These are phyloP conservation scores for Ammodramus savannarum DNA, from an alignment of 2,113 vertebrate species.

Conservation along the genomic window DNA sequence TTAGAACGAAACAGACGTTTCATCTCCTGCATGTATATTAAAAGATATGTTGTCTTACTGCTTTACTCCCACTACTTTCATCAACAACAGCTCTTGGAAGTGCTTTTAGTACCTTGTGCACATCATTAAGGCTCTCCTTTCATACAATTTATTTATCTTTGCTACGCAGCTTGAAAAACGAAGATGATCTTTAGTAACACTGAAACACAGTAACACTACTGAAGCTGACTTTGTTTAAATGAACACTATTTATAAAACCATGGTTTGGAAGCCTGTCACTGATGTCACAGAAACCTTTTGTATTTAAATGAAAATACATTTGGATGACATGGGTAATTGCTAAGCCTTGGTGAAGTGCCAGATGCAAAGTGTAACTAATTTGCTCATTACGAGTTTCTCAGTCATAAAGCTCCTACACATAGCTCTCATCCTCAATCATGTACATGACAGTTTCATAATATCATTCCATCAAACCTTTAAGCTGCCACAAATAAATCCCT, in stretches of 20 bases:
- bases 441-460: background rate
- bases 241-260: background rate
- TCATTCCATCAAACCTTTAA: background rate
- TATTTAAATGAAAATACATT: slow-evolving; percentile 12
- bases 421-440: background rate
- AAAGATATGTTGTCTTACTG: background rate
- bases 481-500: background rate
- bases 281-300: background rate
- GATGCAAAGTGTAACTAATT: background rate
- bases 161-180: background rate
- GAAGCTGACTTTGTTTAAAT: background rate
- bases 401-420: background rate
- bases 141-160: background rate
- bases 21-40: background rate
- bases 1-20: background rate
- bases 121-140: background rate
- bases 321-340: background rate
- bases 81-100: background rate
- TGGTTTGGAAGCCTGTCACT: background rate
- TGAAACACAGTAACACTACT: background rate
- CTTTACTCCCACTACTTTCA: background rate
- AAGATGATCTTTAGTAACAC: background rate
- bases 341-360: background rate
- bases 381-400: background rate
- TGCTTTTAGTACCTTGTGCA: background rate